Conservation (phyloP, 1,140 invertebrate species). For the Paralvinella palmiformis region DNA sequence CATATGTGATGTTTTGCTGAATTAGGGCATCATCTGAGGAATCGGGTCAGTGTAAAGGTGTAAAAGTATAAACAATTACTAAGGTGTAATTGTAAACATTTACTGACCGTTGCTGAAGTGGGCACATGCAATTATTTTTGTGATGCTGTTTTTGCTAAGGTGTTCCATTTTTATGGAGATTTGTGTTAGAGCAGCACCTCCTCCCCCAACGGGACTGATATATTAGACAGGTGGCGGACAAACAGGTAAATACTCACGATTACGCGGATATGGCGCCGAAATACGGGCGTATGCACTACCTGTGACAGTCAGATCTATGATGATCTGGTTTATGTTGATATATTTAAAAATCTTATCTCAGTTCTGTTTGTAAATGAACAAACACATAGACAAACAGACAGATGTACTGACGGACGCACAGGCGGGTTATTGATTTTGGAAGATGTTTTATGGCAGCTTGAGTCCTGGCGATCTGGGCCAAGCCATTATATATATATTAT, state of each 20-base stretch:
- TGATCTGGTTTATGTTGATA: neutral
- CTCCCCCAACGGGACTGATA: no score
- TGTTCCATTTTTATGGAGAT: neutral
- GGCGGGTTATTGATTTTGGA: neutral
- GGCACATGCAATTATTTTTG: no score
- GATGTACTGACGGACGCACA: neutral
- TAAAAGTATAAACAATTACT: no score
- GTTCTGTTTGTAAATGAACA: neutral
- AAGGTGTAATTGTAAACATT: no score
- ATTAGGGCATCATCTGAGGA: no score
- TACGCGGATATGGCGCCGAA: neutral
- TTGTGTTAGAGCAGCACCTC: neutral
- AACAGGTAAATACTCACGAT: neutral
- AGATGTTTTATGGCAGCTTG: neutral
- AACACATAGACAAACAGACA: neutral
- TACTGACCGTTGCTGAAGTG: no score
- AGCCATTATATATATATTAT: neutral
- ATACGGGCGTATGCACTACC: neutral
- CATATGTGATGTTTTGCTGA: no score
- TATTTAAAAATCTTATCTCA: neutral
- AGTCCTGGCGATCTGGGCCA: neutral
- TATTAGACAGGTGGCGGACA: no score
- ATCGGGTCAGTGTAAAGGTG: no score
- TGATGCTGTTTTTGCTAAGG: no score
- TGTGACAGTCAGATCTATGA: neutral